Percentiles rank a stretch among this genome's conserved stretches.
phyloP scores from a whole-genome alignment of 1,140 invertebrate genomes.

The Platyura marginata region DNA sequence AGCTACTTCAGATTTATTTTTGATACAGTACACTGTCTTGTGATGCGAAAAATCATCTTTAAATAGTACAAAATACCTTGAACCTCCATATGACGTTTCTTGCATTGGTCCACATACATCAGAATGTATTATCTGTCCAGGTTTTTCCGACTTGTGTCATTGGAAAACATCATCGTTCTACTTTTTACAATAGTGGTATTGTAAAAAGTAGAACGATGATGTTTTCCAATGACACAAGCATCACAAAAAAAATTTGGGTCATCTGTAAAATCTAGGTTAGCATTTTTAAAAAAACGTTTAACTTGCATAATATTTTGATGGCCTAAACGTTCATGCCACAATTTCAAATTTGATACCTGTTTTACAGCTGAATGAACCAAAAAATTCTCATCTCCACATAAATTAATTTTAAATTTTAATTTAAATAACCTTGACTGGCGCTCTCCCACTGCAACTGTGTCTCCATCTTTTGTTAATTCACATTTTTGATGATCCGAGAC shows the following conservation, averaged over 20 bases:
- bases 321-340: conserved; percentile 22
- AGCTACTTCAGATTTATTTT: conserved; percentile 20
- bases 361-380: conserved; percentile 3
- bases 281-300: conserved; percentile 12
- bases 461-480: conserved; percentile 9
- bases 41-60: conserved; percentile 25
- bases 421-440: conserved; percentile 9
- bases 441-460: conserved; percentile 11
- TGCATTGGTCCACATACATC: conserved; percentile 28
- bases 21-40: conserved; percentile 21
- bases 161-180: too few relatives aligned
- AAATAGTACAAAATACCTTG: conserved; percentile 19
- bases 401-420: conserved; percentile 7
- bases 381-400: conserved; percentile 4
- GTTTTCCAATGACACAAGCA: conserved; percentile 21
- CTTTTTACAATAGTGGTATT: conserved; percentile 10
- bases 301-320: conserved; percentile 23
- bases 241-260: conserved; percentile 7
- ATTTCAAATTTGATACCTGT: conserved; percentile 8
- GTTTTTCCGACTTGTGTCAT: conserved; percentile 15
- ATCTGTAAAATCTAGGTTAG: conserved; percentile 14
- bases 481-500: conserved; percentile 12
- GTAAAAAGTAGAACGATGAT: conserved; percentile 14
- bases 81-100: conserved; percentile 13
- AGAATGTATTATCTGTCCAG: conserved; percentile 23